phyloP scores from a whole-genome alignment of 2,888 invertebrate species.

The Diabrotica balteata region DNA sequence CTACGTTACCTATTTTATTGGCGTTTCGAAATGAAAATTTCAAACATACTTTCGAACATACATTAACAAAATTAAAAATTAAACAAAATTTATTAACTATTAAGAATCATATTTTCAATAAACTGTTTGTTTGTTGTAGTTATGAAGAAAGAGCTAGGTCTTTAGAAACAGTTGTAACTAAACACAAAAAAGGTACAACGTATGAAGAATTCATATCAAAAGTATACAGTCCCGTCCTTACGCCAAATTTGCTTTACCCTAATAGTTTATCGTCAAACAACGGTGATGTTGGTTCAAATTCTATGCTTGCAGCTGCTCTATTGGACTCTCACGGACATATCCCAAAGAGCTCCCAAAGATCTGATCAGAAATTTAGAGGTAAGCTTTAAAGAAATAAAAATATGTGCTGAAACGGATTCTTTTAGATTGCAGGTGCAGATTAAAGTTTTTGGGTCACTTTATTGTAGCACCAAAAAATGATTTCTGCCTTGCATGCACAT shows the following conservation, averaged over 20 bases:
- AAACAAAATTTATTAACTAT: too few species aligned
- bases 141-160: slow-evolving; percentile 90
- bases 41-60: too few species aligned
- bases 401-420: too few species aligned
- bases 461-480: too few species aligned
- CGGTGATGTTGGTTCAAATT: slow-evolving; percentile 55
- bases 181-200: slow-evolving; percentile 86
- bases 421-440: too few species aligned
- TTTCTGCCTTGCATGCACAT: too few species aligned
- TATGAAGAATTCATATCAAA: slow-evolving; percentile 87
- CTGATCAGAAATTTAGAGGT: slow-evolving; percentile 56
- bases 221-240: slow-evolving; percentile 72
- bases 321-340: slow-evolving; percentile 63
- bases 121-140: slow-evolving; percentile 62
- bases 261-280: slow-evolving; percentile 45
- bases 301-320: slow-evolving; percentile 65
- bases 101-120: neutral
- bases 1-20: too few species aligned
- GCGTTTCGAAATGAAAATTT: too few species aligned
- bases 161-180: slow-evolving; percentile 82
- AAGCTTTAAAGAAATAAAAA: slow-evolving; percentile 15
- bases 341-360: slow-evolving; percentile 51
- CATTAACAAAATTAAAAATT: too few species aligned
- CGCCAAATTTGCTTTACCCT: slow-evolving; percentile 61
- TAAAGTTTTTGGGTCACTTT: too few species aligned